Percentiles rank a stretch among this genome's conserved stretches.
Evolutionary conservation across 2,797 vertebrate species (phyloP).

Genomic region (Tokudaia tokunoshimensis): DNA sequence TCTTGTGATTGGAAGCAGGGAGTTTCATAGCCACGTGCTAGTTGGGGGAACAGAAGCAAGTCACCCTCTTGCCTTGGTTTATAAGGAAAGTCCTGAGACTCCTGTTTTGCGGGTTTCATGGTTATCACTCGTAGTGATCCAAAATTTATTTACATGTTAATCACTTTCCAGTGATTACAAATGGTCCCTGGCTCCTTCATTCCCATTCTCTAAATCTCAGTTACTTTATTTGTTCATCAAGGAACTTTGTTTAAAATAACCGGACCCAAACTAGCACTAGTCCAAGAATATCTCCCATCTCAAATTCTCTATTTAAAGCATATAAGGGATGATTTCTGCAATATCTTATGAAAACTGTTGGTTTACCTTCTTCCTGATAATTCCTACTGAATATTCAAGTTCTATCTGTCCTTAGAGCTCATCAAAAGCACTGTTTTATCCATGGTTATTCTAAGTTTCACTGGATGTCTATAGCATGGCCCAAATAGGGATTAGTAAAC

Average conservation of each 20-base stretch:
- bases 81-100: background rate
- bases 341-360: slow-evolving; percentile 13
- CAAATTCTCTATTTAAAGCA: slow-evolving; percentile 26
- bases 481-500: background rate
- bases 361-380: background rate
- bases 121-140: background rate
- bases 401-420: background rate
- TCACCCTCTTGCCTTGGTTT: background rate
- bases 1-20: background rate
- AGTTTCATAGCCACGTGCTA: background rate
- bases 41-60: background rate
- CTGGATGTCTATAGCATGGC: background rate
- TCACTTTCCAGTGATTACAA: slow-evolving; percentile 31
- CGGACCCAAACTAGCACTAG: background rate
- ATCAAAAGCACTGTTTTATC: slow-evolving; percentile 4
- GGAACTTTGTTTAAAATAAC: background rate
- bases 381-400: slow-evolving; percentile 26
- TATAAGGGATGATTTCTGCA: background rate
- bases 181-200: background rate
- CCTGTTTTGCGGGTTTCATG: background rate
- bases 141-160: slow-evolving; percentile 1
- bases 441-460: background rate
- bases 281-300: background rate
- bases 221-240: slow-evolving; percentile 40
- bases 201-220: background rate